Evolutionary conservation across 1,140 invertebrate species (phyloP), one percentile per base, ranked within the genome.

Genomic region (Frieseomelitta varia): DNA sequence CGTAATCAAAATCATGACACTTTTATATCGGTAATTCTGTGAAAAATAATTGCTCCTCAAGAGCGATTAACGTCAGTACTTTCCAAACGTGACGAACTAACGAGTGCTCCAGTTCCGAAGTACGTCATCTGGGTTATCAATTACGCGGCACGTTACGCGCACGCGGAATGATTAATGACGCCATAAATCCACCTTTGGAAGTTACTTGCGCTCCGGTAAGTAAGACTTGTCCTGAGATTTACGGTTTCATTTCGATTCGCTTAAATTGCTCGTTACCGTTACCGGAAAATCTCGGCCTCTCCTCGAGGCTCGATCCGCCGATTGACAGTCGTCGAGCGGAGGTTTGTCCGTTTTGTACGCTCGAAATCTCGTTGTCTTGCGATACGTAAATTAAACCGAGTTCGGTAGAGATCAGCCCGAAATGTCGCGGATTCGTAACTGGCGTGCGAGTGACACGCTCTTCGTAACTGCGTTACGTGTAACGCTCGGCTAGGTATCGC

Each of bases 61-160:
- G 55, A 53, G 47, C 76, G 55, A 72, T 83, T 74, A 88, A 80
- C n/a, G 79, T 78, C 69, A 30, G 85, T 88, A 82, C 82, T 81
- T 58, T 72, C 65, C 17, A 78, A 82, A 88, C 65, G 83, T 73
- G 79, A 88, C 71, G 87, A 81, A 88, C 80, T 89, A 88, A 89
- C 81, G 88, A 90, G 71, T 89, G 88, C 76, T 87, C 88, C 85
- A 89, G 72, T 90, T 90, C 82, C 82, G 81, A 77, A 51, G 69
- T 58, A 65, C 88, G 88, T 89, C 85, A 89, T 90, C 88, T 87
- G 85, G 88, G 79, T 90, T 90, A 90, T 90, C 88, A 90, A 90
- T 90, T 90, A 90, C 85, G 79, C 84, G 80, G 85, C 85, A 73
- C 78, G 79, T 89, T 87, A 89, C 82, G 73, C 78, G 71, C 76